Conservation (phyloP, 2,888 invertebrate genomes). For the Clostera curtula region DNA sequence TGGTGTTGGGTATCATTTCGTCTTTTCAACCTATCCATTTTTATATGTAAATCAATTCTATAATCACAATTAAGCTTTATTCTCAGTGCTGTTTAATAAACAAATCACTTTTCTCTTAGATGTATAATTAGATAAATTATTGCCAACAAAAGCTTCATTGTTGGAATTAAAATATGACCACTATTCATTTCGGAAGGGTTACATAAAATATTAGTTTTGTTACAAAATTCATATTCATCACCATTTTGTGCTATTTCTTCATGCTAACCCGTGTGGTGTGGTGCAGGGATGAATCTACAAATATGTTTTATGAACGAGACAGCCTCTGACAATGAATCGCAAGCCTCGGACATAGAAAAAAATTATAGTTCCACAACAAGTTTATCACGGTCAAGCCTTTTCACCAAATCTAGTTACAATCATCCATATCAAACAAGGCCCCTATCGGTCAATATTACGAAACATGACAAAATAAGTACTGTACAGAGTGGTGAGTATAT, state of each 20-base stretch:
- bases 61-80: too few relatives aligned
- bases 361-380: conserved; percentile 53
- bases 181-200: conserved; percentile 4
- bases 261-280: conserved; percentile 30
- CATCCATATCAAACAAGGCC: conserved; percentile 69
- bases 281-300: conserved; percentile 91
- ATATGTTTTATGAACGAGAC: conserved; percentile 97
- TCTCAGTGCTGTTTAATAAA: too few relatives aligned
- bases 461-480: conserved; percentile 60
- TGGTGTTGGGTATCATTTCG: too few relatives aligned
- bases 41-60: too few relatives aligned
- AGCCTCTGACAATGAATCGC: conserved; percentile 88
- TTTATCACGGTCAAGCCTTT: conserved; percentile 56
- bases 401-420: conserved; percentile 60
- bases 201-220: conserved; percentile 7
- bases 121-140: too few relatives aligned
- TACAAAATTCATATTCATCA: conserved; percentile 12
- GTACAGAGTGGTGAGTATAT: conserved; percentile 58
- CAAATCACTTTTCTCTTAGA: too few relatives aligned
- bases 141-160: too few relatives aligned
- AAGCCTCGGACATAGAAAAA: conserved; percentile 82
- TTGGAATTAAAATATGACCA: too few relatives aligned
- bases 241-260: conserved; percentile 31
- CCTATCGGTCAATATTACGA: conserved; percentile 62
- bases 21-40: too few relatives aligned